phyloP scores from a whole-genome alignment of 2,797 vertebrate genomes.

The Neomorphus geoffroyi region DNA sequence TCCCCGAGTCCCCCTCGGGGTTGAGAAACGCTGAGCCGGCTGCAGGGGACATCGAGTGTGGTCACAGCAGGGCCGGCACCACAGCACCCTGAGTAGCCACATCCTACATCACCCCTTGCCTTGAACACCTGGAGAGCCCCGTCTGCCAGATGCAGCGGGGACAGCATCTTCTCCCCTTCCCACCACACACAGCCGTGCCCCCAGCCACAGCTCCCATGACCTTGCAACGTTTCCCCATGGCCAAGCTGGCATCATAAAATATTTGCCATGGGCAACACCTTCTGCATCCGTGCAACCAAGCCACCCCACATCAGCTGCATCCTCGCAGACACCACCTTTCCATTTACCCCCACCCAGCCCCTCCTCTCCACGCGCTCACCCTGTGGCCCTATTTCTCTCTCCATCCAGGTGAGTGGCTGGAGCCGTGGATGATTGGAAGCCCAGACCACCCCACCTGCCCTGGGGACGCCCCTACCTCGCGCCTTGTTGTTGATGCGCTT shows the following conservation, averaged over 20 bases:
- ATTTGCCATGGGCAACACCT: neutral
- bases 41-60: constrained; percentile 67
- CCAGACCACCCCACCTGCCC: neutral
- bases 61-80: neutral
- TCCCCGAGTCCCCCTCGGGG: constrained; percentile 95
- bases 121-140: neutral
- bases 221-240: neutral
- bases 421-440: neutral
- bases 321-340: neutral
- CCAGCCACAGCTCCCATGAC: neutral
- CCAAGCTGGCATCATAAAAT: neutral
- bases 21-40: constrained; percentile 97
- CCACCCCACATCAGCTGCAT: neutral
- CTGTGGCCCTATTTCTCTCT: neutral
- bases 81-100: neutral
- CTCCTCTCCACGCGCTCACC: neutral
- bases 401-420: neutral
- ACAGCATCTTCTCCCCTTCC: neutral
- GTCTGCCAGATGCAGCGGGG: neutral
- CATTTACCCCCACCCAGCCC: neutral
- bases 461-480: constrained; percentile 77
- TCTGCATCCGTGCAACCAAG: neutral
- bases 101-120: neutral
- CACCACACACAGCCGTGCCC: neutral
- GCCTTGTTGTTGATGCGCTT: constrained; percentile 96